A percentile compares a stretch with the other conserved stretches of the same genome.
Conservation (phyloP, 2,888 invertebrate genomes). For the Priocnemis perturbator region DNA sequence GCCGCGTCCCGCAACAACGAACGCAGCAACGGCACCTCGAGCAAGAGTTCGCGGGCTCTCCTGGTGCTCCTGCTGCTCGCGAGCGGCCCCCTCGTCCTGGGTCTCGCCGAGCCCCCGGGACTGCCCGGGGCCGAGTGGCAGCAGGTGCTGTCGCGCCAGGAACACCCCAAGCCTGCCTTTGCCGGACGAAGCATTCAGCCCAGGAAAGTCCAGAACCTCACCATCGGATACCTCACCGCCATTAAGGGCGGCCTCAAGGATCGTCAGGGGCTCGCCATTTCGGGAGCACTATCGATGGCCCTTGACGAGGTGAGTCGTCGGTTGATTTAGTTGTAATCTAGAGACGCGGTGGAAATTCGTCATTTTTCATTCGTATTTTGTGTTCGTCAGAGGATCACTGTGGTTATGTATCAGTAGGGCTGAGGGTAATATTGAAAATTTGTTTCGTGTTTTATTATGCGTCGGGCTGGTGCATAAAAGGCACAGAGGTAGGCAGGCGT, state of each 20-base stretch:
- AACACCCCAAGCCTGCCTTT: conserved; percentile 35
- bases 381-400: too few species aligned
- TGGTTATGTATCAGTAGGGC: too few species aligned
- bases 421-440: too few species aligned
- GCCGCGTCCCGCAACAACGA: conserved; percentile 75
- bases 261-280: conserved; percentile 90
- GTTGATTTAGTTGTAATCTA: background rate
- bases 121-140: conserved; percentile 40
- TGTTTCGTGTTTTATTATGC: too few species aligned
- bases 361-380: too few species aligned
- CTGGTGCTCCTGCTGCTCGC: conserved; percentile 81
- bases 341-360: too few species aligned
- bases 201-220: conserved; percentile 77
- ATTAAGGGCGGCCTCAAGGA: conserved; percentile 86
- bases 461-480: too few species aligned
- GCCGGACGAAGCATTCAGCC: conserved; percentile 21
- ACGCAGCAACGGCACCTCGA: too few species aligned
- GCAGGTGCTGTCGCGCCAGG: conserved; percentile 27
- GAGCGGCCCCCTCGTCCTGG: conserved; percentile 58
- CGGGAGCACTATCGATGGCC: conserved; percentile 93
- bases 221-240: conserved; percentile 91
- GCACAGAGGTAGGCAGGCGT: too few species aligned
- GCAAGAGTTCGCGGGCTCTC: conserved; percentile 75
- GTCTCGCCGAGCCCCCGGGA: conserved; percentile 55
- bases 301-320: conserved; percentile 82